Evolutionary conservation across 2,888 invertebrate genomes (phyloP).

Genomic region (Phrixothrix hirtus): DNA sequence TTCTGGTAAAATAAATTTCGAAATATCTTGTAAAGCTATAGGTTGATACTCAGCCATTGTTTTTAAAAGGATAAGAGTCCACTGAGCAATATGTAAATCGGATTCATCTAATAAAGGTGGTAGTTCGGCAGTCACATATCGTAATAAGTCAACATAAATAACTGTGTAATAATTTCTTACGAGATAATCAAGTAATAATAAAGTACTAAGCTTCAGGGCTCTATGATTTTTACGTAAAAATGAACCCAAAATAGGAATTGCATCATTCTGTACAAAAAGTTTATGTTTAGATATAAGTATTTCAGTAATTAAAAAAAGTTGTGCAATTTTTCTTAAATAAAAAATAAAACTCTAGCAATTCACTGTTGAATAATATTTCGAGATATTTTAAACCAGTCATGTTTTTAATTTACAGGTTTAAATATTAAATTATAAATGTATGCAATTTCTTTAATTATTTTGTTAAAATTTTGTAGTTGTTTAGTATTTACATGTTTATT

Average conservation of each 20-base stretch:
- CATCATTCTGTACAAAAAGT: slow-evolving; percentile 69
- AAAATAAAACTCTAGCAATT: too few relatives aligned
- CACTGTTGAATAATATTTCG: too few relatives aligned
- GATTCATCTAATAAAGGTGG: slow-evolving; percentile 90
- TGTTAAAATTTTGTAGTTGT: too few relatives aligned
- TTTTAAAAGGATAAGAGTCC: slow-evolving; percentile 81
- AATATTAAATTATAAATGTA: too few relatives aligned
- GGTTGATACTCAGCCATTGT: slow-evolving; percentile 80
- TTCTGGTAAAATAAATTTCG: slow-evolving; percentile 78
- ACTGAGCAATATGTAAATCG: slow-evolving; percentile 95
- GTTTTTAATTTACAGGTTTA: too few relatives aligned
- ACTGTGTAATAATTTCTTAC: slow-evolving; percentile 80
- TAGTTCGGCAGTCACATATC: slow-evolving; percentile 81
- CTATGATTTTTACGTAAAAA: slow-evolving; percentile 96
- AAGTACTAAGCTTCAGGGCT: slow-evolving; percentile 87
- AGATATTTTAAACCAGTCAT: too few relatives aligned
- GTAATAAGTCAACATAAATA: slow-evolving; percentile 69
- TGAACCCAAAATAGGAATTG: slow-evolving; percentile 88
- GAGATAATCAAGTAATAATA: slow-evolving; percentile 86
- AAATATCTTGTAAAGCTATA: slow-evolving; percentile 73
- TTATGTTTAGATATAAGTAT: too few relatives aligned
- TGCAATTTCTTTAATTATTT: too few relatives aligned
- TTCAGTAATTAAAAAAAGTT: too few relatives aligned
- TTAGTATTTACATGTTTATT: too few relatives aligned
- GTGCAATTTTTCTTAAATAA: too few relatives aligned